Evolutionary conservation across 2,888 invertebrate species (phyloP), one percentile per base, ranked within the genome.

Genomic region (Pyrrhia umbra): DNA sequence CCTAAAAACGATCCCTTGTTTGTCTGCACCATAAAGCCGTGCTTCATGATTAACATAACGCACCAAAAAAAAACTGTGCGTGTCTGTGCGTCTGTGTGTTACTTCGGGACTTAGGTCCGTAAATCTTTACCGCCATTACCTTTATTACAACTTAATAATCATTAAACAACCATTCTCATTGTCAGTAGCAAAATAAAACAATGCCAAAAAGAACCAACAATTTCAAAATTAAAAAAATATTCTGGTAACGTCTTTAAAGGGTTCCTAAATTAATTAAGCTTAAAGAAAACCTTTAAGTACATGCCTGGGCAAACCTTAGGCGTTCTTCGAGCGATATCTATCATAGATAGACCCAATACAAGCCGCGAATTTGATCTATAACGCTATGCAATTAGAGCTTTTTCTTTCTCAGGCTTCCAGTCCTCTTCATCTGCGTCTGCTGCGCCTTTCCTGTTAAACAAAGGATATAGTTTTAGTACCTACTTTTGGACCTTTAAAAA

Each of bases 401-500:
- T 83, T 46, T 81, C 78, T 60, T 87, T 85, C 15, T 85, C 82
- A 15, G 68, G 81, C 50, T 79, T 82, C 76, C 79, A 81, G 25
- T 83, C 79, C 2, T 68, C 79, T 6, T 81, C 79, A 75, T 84
- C 85, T 3, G 65, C 58, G 10, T 80, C 81, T 13, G 68, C 40
- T 56, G 23, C 75, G 15, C 69, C 67, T 82, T 83, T 85, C 20
- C 87, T 87, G 81, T 49, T 74, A 81, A 58, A 18, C 15, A 46
- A 46, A 30, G n/a, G 37, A 52, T 0, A 10, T 2, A 1, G 3
- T 0, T n/a, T n/a, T n/a, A n/a, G n/a, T n/a, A n/a, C n/a, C n/a
- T n/a, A n/a, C n/a, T n/a, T n/a, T n/a, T n/a, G n/a, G n/a, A n/a
- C n/a, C n/a, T n/a, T n/a, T n/a, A n/a, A n/a, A n/a, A n/a, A n/a